Conservation (phyloP, 2,797 vertebrate genomes). For the Eospalax fontanierii region DNA sequence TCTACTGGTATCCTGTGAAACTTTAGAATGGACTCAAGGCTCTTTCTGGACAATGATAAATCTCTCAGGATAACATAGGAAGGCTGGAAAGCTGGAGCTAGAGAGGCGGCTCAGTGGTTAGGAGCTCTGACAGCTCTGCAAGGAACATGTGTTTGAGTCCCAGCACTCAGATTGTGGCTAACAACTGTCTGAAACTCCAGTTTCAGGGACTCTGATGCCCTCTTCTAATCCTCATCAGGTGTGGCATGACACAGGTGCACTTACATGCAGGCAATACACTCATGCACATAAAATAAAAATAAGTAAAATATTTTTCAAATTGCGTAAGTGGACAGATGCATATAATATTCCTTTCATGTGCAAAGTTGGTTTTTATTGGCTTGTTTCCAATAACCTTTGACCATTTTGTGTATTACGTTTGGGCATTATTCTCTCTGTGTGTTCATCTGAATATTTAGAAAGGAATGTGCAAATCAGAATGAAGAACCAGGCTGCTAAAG, state of each 20-base stretch:
- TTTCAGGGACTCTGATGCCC: too few species aligned
- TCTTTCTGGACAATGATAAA: not conserved
- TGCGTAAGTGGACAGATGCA: not conserved
- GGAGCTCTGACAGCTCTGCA: too few species aligned
- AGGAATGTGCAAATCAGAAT: not conserved
- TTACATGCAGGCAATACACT: too few species aligned
- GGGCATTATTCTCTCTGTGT: not conserved
- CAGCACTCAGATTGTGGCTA: too few species aligned
- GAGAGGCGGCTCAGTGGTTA: too few species aligned
- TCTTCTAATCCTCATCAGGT: too few species aligned
- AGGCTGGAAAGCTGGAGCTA: not conserved
- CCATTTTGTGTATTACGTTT: not conserved
- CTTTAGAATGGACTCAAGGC: not conserved
- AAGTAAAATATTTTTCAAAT: too few species aligned
- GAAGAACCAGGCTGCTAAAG: not conserved
- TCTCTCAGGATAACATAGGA: not conserved
- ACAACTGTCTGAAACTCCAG: too few species aligned
- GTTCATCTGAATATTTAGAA: not conserved
- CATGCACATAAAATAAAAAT: too few species aligned
- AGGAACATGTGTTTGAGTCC: too few species aligned
- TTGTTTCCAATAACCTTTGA: not conserved
- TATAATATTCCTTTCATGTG: not conserved
- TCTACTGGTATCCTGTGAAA: not conserved
- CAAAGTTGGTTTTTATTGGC: not conserved
- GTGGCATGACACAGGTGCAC: too few species aligned